Percentiles rank a stretch among this genome's conserved stretches.
phyloP scores from a whole-genome alignment of 2,797 vertebrate genomes.

The Amblyraja radiata region DNA sequence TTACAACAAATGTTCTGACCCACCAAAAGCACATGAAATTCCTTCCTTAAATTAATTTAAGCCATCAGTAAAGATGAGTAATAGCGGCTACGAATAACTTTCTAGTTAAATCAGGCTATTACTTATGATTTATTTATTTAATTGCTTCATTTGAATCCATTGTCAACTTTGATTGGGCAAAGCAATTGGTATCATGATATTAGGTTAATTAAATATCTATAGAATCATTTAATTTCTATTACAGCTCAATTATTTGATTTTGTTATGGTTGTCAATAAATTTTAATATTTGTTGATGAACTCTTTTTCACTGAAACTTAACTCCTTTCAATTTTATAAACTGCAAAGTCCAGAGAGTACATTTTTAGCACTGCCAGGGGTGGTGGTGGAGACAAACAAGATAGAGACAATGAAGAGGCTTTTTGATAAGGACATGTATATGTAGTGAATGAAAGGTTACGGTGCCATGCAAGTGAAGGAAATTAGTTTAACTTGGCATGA shows the following conservation, averaged over 20 bases:
- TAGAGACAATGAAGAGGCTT: too few relatives aligned
- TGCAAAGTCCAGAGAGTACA: neutral
- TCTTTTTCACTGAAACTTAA: neutral
- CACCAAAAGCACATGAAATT: neutral
- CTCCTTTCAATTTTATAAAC: neutral
- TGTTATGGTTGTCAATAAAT: slow-evolving; percentile 1
- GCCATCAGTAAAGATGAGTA: neutral
- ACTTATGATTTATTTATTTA: neutral
- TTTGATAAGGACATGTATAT: too few relatives aligned
- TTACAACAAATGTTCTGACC: neutral
- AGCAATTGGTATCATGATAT: neutral
- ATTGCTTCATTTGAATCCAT: neutral
- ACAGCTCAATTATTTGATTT: neutral
- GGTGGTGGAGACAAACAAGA: too few relatives aligned
- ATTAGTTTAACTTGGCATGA: too few relatives aligned
- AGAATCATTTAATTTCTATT: neutral
- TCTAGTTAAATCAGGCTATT: neutral
- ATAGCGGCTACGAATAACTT: neutral
- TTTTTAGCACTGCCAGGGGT: neutral
- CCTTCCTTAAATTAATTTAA: neutral
- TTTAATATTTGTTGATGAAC: neutral
- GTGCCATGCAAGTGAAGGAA: too few relatives aligned
- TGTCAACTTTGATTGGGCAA: neutral
- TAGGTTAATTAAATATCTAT: neutral
- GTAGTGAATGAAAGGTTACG: too few relatives aligned